phyloP scores from a whole-genome alignment of 2,797 vertebrate species.

The Ctenopoma multispine region DNA sequence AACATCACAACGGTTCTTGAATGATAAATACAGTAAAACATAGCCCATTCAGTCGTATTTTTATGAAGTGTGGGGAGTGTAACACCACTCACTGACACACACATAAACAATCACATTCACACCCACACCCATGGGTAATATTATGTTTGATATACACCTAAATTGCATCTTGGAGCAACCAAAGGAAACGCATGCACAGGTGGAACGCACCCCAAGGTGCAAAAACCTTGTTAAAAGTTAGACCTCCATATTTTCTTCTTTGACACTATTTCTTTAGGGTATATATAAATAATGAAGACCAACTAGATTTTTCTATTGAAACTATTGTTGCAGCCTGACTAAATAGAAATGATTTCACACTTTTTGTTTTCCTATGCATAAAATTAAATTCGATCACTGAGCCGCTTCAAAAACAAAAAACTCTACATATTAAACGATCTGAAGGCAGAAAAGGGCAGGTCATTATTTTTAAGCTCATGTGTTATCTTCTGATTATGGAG shows the following conservation, averaged over 20 bases:
- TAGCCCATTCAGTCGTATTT: not conserved
- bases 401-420: not conserved
- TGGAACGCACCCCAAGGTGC: not conserved
- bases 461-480: not conserved
- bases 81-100: not conserved
- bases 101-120: not conserved
- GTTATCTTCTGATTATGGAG: not conserved
- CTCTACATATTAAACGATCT: not conserved
- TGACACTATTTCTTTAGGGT: too few species aligned
- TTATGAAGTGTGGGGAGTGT: not conserved
- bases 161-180: constrained; percentile 9
- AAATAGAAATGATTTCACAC: not conserved
- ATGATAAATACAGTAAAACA: not conserved
- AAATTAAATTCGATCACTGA: not conserved
- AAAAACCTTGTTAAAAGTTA: not conserved
- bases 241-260: not conserved
- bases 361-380: not conserved
- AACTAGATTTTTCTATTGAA: not conserved
- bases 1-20: not conserved
- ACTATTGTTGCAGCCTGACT: not conserved
- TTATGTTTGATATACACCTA: constrained; percentile 3
- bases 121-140: not conserved
- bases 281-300: not conserved
- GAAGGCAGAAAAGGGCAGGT: not conserved
- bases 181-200: not conserved